A percentile compares a stretch with the other conserved stretches of the same genome.
Evolutionary conservation across 2,888 invertebrate species (phyloP).

Genomic region (Plagiodera versicolora): DNA sequence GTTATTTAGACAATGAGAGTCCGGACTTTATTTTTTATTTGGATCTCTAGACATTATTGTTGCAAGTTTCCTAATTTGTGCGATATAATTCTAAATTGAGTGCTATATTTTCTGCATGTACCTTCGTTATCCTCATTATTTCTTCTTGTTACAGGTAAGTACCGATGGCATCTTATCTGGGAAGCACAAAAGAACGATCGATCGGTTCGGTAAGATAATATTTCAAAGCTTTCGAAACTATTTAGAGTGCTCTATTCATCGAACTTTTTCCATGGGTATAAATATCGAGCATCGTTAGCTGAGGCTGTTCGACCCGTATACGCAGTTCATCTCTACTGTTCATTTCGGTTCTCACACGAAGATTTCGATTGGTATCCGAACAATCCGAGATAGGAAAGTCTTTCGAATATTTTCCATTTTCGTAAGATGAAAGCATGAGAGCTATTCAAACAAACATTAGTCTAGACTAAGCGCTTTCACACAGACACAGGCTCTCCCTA

Average conservation of each 20-base stretch:
- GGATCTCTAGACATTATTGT: too few relatives aligned
- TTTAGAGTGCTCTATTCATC: background rate
- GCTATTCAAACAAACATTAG: conserved; percentile 35
- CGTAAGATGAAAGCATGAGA: conserved; percentile 31
- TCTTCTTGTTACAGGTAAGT: background rate
- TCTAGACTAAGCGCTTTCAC: too few relatives aligned
- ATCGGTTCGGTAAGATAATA: background rate
- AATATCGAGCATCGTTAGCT: background rate
- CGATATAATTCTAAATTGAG: background rate
- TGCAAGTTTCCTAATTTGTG: too few relatives aligned
- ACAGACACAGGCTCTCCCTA: too few relatives aligned
- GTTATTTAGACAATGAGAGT: too few relatives aligned
- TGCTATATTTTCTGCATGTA: too few relatives aligned
- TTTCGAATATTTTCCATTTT: conserved; percentile 1
- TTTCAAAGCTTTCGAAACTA: background rate
- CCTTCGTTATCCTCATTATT: background rate
- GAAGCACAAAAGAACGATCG: background rate
- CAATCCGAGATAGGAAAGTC: background rate
- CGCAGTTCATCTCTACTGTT: background rate
- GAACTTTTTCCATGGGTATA: background rate
- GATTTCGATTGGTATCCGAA: conserved; percentile 3
- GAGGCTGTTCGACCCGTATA: background rate
- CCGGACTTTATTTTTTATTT: too few relatives aligned
- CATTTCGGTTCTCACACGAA: background rate
- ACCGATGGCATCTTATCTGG: background rate